phyloP scores from a whole-genome alignment of 2,113 vertebrate genomes.

The Oceanites oceanicus region DNA sequence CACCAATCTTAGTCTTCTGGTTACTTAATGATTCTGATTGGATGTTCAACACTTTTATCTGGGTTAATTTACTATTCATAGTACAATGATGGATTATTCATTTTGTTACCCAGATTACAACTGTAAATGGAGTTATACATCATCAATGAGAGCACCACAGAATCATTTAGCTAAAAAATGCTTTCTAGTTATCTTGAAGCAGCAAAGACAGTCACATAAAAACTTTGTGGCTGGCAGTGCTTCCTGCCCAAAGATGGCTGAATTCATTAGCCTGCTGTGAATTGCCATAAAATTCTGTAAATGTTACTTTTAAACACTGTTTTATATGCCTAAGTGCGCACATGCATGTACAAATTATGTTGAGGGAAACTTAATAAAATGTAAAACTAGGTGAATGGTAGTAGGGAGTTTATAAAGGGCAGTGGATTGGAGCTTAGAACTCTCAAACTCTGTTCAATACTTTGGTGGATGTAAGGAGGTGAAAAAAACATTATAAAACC shows the following conservation, averaged over 20 bases:
- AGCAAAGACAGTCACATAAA: slow-evolving; percentile 33
- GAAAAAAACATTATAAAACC: not conserved
- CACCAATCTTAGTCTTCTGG: slow-evolving; percentile 73
- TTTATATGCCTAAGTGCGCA: not conserved
- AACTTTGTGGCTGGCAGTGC: not conserved
- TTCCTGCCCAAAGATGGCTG: not conserved
- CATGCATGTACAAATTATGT: not conserved
- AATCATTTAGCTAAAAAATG: slow-evolving; percentile 60
- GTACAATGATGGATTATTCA: slow-evolving; percentile 79
- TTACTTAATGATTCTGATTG: slow-evolving; percentile 79
- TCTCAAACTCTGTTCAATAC: not conserved
- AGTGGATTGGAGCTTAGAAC: not conserved
- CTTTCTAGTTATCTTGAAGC: slow-evolving; percentile 59
- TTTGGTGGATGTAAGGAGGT: not conserved
- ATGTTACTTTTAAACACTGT: not conserved
- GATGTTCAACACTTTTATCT: slow-evolving; percentile 79
- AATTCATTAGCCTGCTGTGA: not conserved
- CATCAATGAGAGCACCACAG: slow-evolving; percentile 60
- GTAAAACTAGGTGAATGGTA: not conserved
- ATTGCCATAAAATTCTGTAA: slow-evolving; percentile 3
- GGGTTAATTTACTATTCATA: slow-evolving; percentile 82
- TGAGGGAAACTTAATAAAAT: not conserved
- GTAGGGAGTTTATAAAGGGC: not conserved
- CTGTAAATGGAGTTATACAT: slow-evolving; percentile 79
- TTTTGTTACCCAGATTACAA: slow-evolving; percentile 78